Conservation (phyloP, 2,113 vertebrate genomes). For the Anhinga rufa region DNA sequence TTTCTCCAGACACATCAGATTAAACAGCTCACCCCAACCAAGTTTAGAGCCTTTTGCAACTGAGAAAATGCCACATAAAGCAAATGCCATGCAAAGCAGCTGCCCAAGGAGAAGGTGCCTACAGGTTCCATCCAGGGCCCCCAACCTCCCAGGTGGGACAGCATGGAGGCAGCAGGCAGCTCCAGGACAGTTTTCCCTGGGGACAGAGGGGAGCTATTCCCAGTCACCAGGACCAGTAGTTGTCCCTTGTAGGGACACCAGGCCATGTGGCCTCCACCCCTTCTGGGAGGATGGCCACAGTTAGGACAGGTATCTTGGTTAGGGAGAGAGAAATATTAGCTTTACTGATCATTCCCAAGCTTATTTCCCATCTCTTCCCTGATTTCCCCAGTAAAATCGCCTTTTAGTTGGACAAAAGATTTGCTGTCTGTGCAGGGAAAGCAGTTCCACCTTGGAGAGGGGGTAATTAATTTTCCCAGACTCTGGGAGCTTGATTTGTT, state of each 20-base stretch:
- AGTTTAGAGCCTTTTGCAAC: not conserved
- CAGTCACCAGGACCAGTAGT: not conserved
- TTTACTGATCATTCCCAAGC: not conserved
- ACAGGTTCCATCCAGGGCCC: not conserved
- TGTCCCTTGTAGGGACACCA: not conserved
- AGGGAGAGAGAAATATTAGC: not conserved
- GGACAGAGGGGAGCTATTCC: not conserved
- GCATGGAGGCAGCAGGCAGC: not conserved
- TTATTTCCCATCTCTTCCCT: not conserved
- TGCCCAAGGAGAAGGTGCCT: not conserved
- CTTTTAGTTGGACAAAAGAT: not conserved
- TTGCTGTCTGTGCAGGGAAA: not conserved
- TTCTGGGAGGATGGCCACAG: fast-evolving
- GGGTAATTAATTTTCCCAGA: not conserved
- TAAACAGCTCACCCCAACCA: fast-evolving
- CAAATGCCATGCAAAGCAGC: not conserved
- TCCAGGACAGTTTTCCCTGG: not conserved
- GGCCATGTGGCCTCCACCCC: not conserved
- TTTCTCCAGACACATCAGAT: not conserved
- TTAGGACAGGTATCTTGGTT: not conserved
- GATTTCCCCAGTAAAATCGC: not conserved
- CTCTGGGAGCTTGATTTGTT: not conserved
- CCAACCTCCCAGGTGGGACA: fast-evolving
- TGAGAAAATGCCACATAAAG: fast-evolving
- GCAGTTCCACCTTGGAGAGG: not conserved